Base-by-base conservation (phyloP, 2,113 vertebrate genomes). In the Ptyas mucosa region DNA sequence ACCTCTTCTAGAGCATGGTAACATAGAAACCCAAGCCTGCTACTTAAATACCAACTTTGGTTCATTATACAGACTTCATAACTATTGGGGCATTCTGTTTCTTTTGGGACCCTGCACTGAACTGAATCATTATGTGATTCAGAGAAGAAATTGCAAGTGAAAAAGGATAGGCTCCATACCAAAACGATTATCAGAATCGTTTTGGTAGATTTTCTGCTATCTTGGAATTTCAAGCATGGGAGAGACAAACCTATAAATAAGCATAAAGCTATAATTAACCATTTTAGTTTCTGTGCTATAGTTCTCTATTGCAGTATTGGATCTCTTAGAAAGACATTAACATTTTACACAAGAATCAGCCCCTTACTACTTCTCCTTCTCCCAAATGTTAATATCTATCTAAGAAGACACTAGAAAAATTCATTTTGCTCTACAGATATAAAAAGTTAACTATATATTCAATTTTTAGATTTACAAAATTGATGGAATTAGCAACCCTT, bases 401-500 rank as follows among this genome's bases (percentile, higher is more conserved):
- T 43, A 43, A 81, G 69, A 81, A 81, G 34, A 43, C 8, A 9
- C 21, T 81, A 81, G 34, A 43, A 43, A 81, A 43, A 81, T 10
- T 43, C 18, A 39, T 52, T 55, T 91, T 21, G 18, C 51, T 54
- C 4, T 20, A 54, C 24, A 26, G 24, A 55, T 85, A 61, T 21
- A 85, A 75, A 52, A 21, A 85, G 88, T 93, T 49, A 91, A 61
- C 49, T 14, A 61, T 64, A 90, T 29, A 86, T 93, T 10, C 8
- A 3, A 93, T 95, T 95, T 51, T 43, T 14, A 99, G 99, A 98
- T 98, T 99, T 97, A 97, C 97, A 93, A 98, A 98, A 95, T 96
- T 99, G 96, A 99, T 99, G 98, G 99, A 98, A 94, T 97, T 99
- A 95, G 98, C 99, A 96, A 99, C 98, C 88, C 97, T 98, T 97